Conservation (phyloP, 1,140 invertebrate species). For the Macrotrachela quadricornifera region DNA sequence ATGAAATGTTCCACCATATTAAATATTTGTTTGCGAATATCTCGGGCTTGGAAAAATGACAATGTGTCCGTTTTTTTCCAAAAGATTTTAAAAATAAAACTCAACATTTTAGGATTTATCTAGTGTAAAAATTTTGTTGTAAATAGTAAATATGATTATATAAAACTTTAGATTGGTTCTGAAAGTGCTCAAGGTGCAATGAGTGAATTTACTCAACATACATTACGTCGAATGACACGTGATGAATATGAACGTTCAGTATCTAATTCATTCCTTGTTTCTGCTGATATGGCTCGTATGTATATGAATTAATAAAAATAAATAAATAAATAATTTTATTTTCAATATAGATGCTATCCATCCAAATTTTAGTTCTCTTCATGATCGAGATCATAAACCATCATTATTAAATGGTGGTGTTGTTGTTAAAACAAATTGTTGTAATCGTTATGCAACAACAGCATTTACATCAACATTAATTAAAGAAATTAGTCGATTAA, state of each 20-base stretch:
- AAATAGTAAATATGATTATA: too few species aligned
- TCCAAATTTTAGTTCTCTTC: conserved; percentile 32
- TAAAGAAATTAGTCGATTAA: conserved; percentile 26
- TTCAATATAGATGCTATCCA: too few species aligned
- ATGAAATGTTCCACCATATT: too few species aligned
- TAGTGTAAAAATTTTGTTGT: too few species aligned
- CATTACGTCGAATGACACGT: conserved; percentile 1
- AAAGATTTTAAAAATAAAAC: too few species aligned
- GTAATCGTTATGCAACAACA: conserved; percentile 34
- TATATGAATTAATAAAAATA: too few species aligned
- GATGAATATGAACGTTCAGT: background rate
- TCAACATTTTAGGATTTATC: too few species aligned
- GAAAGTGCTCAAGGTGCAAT: conserved; percentile 5
- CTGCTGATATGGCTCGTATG: conserved; percentile 34
- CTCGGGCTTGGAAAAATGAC: too few species aligned
- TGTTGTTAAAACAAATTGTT: conserved; percentile 34
- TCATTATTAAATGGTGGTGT: conserved; percentile 19
- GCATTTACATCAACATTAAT: conserved; percentile 29
- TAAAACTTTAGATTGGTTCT: too few species aligned
- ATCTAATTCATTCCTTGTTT: conserved; percentile 18
- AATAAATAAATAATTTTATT: too few species aligned
- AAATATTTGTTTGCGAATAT: too few species aligned
- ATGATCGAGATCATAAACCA: conserved; percentile 24
- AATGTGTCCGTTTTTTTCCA: too few species aligned
- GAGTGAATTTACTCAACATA: conserved; percentile 2